Percentiles rank a stretch among this genome's conserved stretches.
These are phyloP conservation scores for Pentalonia nigronervosa DNA, from an alignment of 1,140 invertebrate genomes.

Conservation along the genomic window DNA sequence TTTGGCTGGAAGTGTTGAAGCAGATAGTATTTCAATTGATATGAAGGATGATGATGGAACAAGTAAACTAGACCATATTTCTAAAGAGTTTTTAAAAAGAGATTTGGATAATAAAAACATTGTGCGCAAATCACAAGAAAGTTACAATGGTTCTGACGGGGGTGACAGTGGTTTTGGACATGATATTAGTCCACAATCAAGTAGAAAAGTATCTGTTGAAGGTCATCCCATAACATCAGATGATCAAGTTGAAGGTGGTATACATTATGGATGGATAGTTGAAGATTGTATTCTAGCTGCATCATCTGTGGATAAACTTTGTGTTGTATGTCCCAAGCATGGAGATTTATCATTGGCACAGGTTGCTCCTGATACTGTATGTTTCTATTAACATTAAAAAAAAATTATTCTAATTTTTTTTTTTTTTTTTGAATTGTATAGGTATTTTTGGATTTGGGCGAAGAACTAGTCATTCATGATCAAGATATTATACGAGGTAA, in stretches of 20 bases:
- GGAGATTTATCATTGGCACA: constrained; percentile 75
- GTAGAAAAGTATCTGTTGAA: constrained; percentile 82
- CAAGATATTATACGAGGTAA: constrained; percentile 81
- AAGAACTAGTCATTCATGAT: constrained; percentile 78
- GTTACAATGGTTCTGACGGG: constrained; percentile 72
- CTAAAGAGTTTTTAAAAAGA: constrained; percentile 53
- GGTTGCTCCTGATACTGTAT: constrained; percentile 84
- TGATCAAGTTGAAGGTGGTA: constrained; percentile 62
- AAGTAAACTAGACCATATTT: constrained; percentile 38
- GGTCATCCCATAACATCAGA: constrained; percentile 70
- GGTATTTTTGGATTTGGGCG: constrained; percentile 88
- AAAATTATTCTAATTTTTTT: no score
- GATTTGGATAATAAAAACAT: constrained; percentile 47
- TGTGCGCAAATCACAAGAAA: constrained; percentile 74
- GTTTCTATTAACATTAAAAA: constrained; percentile 59
- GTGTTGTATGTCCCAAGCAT: constrained; percentile 77
- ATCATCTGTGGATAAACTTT: constrained; percentile 70
- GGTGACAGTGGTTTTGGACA: constrained; percentile 82
- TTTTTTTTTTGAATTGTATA: constrained; percentile 62
- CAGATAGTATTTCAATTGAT: constrained; percentile 60
- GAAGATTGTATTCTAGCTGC: constrained; percentile 94
- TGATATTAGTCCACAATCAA: constrained; percentile 70
- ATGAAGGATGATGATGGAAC: constrained; percentile 42
- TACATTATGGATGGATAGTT: constrained; percentile 80
- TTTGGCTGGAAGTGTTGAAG: constrained; percentile 64